These are phyloP conservation scores for Acomys russatus DNA, from an alignment of 2,797 vertebrate genomes.

Conservation along the genomic window DNA sequence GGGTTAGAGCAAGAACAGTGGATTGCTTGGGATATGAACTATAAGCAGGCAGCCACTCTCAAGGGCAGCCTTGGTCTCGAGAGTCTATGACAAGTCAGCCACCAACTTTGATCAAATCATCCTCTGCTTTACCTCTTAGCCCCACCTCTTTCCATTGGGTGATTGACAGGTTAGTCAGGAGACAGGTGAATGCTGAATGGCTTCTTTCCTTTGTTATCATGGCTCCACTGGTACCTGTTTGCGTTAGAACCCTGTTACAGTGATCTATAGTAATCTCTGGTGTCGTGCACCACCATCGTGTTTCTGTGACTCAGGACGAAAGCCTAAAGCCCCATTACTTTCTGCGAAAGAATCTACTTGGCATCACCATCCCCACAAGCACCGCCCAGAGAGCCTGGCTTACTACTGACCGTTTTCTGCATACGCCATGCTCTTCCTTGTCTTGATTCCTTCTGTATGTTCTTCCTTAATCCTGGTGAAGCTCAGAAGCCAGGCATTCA, in stretches of 20 bases:
- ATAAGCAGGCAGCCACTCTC: neutral
- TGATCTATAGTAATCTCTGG: neutral
- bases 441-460: neutral
- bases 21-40: neutral
- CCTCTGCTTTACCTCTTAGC: neutral
- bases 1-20: accelerated
- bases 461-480: neutral
- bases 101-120: neutral
- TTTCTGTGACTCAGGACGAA: neutral
- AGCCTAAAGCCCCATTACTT: neutral
- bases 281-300: neutral
- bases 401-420: neutral
- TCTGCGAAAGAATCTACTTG: neutral
- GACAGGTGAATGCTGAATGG: neutral
- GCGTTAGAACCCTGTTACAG: neutral
- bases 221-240: neutral
- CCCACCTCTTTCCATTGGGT: neutral
- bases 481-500: neutral
- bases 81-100: neutral
- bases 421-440: accelerated
- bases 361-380: neutral
- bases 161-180: neutral
- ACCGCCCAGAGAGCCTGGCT: too few relatives aligned
- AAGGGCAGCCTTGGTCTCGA: neutral
- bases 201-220: neutral